Evolutionary conservation across 2,113 vertebrate genomes (phyloP).

Genomic region (Salvelinus alpinus): DNA sequence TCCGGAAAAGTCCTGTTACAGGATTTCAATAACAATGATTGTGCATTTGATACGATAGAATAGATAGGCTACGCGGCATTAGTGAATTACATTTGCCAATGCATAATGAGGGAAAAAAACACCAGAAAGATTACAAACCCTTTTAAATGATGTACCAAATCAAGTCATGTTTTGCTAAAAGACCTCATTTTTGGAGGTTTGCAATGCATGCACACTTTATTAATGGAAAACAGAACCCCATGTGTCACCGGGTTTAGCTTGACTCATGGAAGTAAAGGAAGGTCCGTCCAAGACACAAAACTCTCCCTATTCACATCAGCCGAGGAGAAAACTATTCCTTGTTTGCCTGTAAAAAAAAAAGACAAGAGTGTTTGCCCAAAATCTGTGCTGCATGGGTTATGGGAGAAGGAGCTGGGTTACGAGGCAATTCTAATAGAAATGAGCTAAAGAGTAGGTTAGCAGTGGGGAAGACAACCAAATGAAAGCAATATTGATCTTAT

Average conservation of each 20-base stretch:
- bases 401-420: neutral
- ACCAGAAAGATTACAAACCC: neutral
- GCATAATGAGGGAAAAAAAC: neutral
- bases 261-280: neutral
- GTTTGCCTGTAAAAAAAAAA: slow-evolving; percentile 10
- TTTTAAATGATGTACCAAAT: neutral
- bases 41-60: neutral
- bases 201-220: neutral
- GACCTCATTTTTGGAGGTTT: neutral
- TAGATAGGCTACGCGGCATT: neutral
- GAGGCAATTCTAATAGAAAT: neutral
- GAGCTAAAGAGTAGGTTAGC: neutral
- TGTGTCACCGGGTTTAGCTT: neutral
- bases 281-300: slow-evolving; percentile 11
- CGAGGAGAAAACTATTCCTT: neutral
- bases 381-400: neutral
- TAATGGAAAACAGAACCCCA: neutral
- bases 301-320: neutral
- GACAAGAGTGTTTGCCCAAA: neutral
- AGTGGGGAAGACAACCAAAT: neutral
- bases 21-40: neutral
- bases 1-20: neutral
- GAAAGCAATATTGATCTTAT: neutral
- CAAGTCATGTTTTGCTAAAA: neutral
- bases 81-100: neutral